These are phyloP conservation scores for Eulithis testata DNA, from an alignment of 2,888 invertebrate genomes.

Conservation along the genomic window DNA sequence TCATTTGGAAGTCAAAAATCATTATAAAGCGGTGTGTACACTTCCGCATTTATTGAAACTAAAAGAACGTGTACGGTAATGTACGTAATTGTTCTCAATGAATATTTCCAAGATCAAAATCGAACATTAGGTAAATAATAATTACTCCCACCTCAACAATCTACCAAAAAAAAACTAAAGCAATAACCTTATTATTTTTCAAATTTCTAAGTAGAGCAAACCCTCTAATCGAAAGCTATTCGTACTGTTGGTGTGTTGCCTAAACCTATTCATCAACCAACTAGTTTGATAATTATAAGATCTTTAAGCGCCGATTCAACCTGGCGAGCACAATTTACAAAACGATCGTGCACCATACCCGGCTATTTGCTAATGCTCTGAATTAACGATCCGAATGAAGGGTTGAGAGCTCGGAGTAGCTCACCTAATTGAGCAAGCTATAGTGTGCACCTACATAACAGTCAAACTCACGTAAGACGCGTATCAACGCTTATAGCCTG, in stretches of 20 bases:
- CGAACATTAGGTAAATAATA: no score
- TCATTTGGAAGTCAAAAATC: no score
- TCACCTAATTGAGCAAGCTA: constrained; percentile 24
- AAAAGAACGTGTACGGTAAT: no score
- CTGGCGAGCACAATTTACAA: constrained; percentile 59
- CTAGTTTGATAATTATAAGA: constrained; percentile 43
- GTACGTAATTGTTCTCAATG: no score
- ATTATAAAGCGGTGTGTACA: no score
- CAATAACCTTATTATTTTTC: constrained; percentile 1
- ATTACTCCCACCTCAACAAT: no score
- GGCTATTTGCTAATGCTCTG: constrained; percentile 64
- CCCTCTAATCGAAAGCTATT: constrained; percentile 14
- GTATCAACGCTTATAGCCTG: no score
- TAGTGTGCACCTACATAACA: background rate
- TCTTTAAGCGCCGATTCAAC: constrained; percentile 42
- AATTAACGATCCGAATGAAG: constrained; percentile 56
- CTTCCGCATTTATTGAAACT: no score
- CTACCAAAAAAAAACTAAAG: background rate
- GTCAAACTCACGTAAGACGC: background rate
- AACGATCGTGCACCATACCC: constrained; percentile 62
- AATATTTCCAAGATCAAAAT: no score
- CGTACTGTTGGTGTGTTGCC: constrained; percentile 32
- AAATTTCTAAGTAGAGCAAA: constrained; percentile 18
- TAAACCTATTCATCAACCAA: constrained; percentile 38
- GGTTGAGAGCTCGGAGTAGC: constrained; percentile 39